These are phyloP conservation scores for Andrena marginata DNA, from an alignment of 2,888 invertebrate genomes.

Conservation along the genomic window DNA sequence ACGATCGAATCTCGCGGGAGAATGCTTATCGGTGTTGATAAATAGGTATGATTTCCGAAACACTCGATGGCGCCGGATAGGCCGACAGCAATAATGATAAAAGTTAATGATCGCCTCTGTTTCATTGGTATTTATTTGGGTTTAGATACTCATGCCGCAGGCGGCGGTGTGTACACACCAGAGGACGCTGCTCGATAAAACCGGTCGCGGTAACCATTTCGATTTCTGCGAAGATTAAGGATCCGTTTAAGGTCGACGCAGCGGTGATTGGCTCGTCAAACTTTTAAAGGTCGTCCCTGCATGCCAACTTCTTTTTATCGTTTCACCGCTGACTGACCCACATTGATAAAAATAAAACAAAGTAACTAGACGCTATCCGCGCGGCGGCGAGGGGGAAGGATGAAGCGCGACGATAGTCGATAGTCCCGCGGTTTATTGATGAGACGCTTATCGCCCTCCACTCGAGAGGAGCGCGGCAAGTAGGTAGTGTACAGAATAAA, in stretches of 20 bases:
- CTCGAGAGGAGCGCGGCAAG: background rate
- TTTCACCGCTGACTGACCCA: constrained; percentile 38
- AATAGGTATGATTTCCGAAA: background rate
- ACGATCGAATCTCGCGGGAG: too few relatives aligned
- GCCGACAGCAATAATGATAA: too few relatives aligned
- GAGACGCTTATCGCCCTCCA: background rate
- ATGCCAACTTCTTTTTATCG: constrained; percentile 11
- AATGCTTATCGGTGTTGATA: too few relatives aligned
- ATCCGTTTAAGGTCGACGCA: background rate
- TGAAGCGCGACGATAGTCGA: constrained; percentile 5
- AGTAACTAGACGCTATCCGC: constrained; percentile 2
- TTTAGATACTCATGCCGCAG: background rate
- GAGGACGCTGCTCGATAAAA: background rate
- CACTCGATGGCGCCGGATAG: too few relatives aligned
- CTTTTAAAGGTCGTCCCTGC: constrained; percentile 21
- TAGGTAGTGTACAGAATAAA: too few relatives aligned
- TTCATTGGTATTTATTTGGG: constrained; percentile 17
- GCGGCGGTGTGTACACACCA: background rate
- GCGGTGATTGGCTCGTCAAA: constrained; percentile 19
- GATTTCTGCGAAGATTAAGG: background rate
- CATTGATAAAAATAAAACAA: constrained; percentile 45
- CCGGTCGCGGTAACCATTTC: background rate
- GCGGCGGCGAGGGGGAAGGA: too few relatives aligned
- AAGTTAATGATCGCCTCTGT: background rate
- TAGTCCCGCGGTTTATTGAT: constrained; percentile 1